Base-by-base conservation (phyloP, 2,113 vertebrate genomes). In the Sorex araneus region DNA sequence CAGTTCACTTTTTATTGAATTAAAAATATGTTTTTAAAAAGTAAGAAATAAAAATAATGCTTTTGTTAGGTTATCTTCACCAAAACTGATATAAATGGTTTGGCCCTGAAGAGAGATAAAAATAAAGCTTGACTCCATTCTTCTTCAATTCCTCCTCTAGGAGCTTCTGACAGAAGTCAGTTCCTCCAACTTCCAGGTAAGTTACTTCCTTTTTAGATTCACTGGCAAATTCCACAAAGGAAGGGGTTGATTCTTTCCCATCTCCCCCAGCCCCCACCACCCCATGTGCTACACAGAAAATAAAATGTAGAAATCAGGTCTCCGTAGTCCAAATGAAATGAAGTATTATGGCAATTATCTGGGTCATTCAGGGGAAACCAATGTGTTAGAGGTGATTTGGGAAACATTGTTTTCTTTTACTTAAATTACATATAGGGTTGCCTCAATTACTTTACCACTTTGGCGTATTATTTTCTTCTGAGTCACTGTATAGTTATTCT, bases 331-430 rank as follows among this genome's bases (percentile, higher is more conserved):
- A 92, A 85, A 84, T 69, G 67, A 90, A 93, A 91, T 91, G 71
- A 85, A 86, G 73, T 89, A 84, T 64, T 71, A 50, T 74, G 50
- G 83, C 80, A 93, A 95, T 92, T 90, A 93, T 88, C 86, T 85
- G 71, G 71, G 75, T 93, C 87, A 83, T 92, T 94, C 85, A 77
- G 64, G 83, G 67, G 45, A 95, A 94, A 90, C 47, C 19, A 79
- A 50, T 0, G 0, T 77, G 86, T 79, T 54, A 86, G 67, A 73
- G 30, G 32, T 88, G 79, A 93, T 80, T 83, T 87, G 32, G 34
- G 36, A 34, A 94, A 92, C 71, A 50, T 80, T 90, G 43, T 71
- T 95, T 93, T 92, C 75, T 69, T 95, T 95, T 93, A 73, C 75
- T 88, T 83, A 50, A 93, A 50, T 92, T 95, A 83, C 66, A 57